Conservation (phyloP, 1,140 invertebrate genomes). For the Bradynema listronoti region DNA sequence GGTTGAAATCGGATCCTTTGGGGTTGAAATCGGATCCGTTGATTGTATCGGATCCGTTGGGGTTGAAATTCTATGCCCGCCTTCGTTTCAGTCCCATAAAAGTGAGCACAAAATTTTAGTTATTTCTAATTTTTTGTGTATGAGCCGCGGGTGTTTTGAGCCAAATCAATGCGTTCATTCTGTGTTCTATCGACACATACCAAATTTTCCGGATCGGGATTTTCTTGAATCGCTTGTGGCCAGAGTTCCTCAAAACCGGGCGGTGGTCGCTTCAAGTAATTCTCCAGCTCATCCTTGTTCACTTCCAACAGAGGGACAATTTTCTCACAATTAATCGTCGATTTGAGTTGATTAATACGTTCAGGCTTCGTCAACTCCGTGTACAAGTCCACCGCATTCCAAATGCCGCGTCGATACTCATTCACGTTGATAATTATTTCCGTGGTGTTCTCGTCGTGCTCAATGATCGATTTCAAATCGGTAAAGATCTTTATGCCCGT, state of each 20-base stretch:
- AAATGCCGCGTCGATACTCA: slow-evolving; percentile 5
- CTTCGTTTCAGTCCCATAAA: no score
- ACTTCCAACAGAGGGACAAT: slow-evolving; percentile 30
- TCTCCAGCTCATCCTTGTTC: slow-evolving; percentile 20
- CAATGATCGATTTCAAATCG: slow-evolving; percentile 20
- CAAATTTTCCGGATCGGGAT: slow-evolving; percentile 29
- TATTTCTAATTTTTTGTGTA: no score
- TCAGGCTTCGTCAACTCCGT: slow-evolving; percentile 21
- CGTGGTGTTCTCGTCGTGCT: slow-evolving; percentile 11
- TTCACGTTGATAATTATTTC: slow-evolving; percentile 18
- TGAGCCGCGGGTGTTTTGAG: no score
- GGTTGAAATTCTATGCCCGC: no score
- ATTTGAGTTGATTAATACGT: slow-evolving; percentile 15
- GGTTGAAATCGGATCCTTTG: no score
- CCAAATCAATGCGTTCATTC: no score
- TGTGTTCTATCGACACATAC: no score
- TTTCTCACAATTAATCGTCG: slow-evolving; percentile 21
- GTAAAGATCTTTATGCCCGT: slow-evolving; percentile 1
- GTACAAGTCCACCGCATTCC: slow-evolving; percentile 22
- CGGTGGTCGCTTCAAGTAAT: slow-evolving; percentile 27
- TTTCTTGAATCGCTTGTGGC: slow-evolving; percentile 23
- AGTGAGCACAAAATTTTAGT: no score
- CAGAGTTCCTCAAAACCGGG: slow-evolving; percentile 28
- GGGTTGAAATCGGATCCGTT: no score
- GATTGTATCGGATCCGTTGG: no score